phyloP scores from a whole-genome alignment of 2,113 vertebrate species.

The Dendropsophus ebraccatus region DNA sequence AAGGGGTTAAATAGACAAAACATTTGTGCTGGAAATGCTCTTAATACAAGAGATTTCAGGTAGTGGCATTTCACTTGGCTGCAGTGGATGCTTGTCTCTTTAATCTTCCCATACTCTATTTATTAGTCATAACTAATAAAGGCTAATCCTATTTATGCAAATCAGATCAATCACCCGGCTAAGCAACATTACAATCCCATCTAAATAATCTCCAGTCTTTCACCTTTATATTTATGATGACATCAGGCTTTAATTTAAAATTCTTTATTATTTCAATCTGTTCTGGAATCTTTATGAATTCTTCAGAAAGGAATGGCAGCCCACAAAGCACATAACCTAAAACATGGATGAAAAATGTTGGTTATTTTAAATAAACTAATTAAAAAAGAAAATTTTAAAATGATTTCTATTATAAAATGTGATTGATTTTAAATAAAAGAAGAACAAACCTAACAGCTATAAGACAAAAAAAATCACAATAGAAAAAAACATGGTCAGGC shows the following conservation, averaged over 20 bases:
- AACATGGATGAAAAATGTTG: neutral
- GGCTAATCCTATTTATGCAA: neutral
- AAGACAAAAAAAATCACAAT: too few relatives aligned
- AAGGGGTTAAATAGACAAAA: neutral
- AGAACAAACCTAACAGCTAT: too few relatives aligned
- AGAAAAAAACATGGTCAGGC: too few relatives aligned
- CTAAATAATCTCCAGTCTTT: neutral
- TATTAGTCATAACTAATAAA: neutral
- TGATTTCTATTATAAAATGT: too few relatives aligned
- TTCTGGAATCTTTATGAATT: slow-evolving; percentile 76
- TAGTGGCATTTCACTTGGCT: neutral
- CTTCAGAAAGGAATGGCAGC: slow-evolving; percentile 83
- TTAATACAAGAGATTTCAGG: neutral
- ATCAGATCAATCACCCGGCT: neutral
- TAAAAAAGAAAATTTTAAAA: too few relatives aligned
- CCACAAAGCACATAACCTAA: slow-evolving; percentile 93
- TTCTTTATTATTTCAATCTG: slow-evolving; percentile 86
- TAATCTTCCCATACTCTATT: neutral
- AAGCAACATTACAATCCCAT: neutral
- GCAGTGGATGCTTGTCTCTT: neutral
- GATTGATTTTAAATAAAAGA: too few relatives aligned
- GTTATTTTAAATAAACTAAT: too few relatives aligned
- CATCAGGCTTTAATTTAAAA: slow-evolving; percentile 82
- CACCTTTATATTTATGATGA: slow-evolving; percentile 97
- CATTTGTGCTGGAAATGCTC: neutral